Conservation (phyloP, 37 sponge, comb jelly and placozoan species). For the Chondrilla cf. caribensis region DNA sequence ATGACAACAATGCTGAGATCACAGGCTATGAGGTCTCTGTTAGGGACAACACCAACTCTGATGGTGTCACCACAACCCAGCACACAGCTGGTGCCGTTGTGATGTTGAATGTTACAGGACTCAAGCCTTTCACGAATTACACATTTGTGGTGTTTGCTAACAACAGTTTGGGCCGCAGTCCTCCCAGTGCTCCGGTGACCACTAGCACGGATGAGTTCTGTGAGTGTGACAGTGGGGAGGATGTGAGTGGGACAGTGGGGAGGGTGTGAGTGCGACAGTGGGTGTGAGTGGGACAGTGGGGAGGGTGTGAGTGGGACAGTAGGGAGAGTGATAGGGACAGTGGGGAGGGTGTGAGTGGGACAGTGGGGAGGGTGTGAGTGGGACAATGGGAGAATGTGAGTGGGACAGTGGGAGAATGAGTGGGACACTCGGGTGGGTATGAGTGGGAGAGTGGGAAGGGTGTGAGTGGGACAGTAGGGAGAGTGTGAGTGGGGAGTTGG, state of each 20-base stretch:
- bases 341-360: not conserved
- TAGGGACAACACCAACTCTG: not conserved
- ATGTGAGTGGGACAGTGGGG: not conserved
- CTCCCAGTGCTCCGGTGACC: constrained; percentile 23
- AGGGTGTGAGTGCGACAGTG: not conserved
- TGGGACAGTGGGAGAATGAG: too few relatives aligned
- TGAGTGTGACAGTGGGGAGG: not conserved
- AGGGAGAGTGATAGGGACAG: not conserved
- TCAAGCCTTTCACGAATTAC: constrained; percentile 37
- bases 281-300: not conserved
- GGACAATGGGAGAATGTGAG: too few relatives aligned
- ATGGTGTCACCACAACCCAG: not conserved
- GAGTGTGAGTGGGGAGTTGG: not conserved
- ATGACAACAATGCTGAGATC: constrained; percentile 68
- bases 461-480: not conserved
- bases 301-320: not conserved
- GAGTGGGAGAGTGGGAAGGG: too few relatives aligned
- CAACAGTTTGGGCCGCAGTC: constrained; percentile 40
- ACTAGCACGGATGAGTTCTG: constrained; percentile 34
- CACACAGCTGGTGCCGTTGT: not conserved
- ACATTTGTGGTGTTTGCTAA: constrained; percentile 27
- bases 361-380: too few relatives aligned
- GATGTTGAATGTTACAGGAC: constrained; percentile 1
- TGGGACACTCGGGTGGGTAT: too few relatives aligned
- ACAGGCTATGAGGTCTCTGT: constrained; percentile 24